Evolutionary conservation across 2,797 vertebrate species (phyloP).

Genomic region (Lindbergichthys nudifrons): DNA sequence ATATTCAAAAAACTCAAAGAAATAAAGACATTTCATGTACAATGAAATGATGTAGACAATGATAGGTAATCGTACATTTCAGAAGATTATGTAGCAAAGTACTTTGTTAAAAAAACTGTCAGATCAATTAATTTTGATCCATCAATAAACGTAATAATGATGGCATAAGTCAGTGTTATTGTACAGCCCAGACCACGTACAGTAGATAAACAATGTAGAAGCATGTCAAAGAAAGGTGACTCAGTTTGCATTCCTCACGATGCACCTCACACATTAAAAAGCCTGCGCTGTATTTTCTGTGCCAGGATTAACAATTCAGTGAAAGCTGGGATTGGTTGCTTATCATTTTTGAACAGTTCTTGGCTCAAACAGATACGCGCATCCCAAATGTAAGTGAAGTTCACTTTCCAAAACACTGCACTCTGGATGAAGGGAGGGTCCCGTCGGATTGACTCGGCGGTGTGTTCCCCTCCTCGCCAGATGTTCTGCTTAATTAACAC

Average conservation of each 20-base stretch:
- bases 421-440: slow-evolving; percentile 40
- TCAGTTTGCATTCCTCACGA: slow-evolving; percentile 31
- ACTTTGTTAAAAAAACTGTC: not conserved
- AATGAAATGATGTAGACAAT: not conserved
- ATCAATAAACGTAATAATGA: not conserved
- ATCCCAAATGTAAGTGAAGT: slow-evolving; percentile 39
- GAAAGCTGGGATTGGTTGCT: slow-evolving; percentile 26
- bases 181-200: not conserved
- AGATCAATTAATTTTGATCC: not conserved
- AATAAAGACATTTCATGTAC: too few relatives aligned
- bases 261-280: slow-evolving; percentile 14
- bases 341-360: slow-evolving; percentile 24
- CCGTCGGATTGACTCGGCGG: slow-evolving; percentile 16
- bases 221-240: not conserved
- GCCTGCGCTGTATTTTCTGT: slow-evolving; percentile 25
- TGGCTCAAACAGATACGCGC: slow-evolving; percentile 44
- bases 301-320: slow-evolving; percentile 46
- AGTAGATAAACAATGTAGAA: not conserved
- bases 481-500: slow-evolving; percentile 73
- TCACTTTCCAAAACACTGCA: slow-evolving; percentile 55
- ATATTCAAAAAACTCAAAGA: not conserved
- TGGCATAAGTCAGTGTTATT: not conserved
- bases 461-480: slow-evolving; percentile 59
- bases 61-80: not conserved
- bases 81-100: not conserved